Percentiles rank a stretch among this genome's conserved stretches.
Conservation (phyloP, 2,888 invertebrate genomes). For the Allolobophora icterica region DNA sequence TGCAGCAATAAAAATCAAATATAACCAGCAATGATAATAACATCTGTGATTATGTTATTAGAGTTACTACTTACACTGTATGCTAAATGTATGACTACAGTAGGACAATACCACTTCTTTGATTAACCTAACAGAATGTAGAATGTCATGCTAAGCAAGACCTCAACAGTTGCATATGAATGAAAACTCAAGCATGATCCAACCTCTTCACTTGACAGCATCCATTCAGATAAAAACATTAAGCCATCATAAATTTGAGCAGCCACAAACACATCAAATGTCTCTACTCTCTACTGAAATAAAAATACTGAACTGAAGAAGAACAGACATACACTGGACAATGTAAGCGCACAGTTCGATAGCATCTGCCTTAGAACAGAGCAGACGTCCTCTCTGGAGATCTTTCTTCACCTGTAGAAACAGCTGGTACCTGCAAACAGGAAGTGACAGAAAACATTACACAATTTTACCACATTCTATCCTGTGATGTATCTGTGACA, state of each 20-base stretch:
- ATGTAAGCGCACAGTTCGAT: constrained; percentile 81
- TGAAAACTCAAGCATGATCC: not conserved
- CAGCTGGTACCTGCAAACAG: constrained; percentile 77
- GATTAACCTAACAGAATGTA: too few relatives aligned
- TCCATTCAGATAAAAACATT: not conserved
- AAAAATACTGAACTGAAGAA: not conserved
- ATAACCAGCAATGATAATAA: not conserved
- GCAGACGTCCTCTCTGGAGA: constrained; percentile 88
- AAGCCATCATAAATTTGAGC: not conserved
- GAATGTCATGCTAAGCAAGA: not conserved
- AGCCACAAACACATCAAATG: not conserved
- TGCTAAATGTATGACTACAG: not conserved
- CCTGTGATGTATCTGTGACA: not conserved
- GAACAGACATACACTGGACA: constrained; percentile 33
- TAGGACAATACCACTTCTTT: not conserved
- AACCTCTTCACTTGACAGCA: not conserved
- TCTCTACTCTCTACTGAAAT: not conserved
- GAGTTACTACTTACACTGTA: not conserved
- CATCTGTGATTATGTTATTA: not conserved
- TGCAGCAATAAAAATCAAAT: not conserved
- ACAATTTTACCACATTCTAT: not conserved
- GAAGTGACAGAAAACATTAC: not conserved
- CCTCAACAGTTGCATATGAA: not conserved
- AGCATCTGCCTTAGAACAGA: constrained; percentile 80
- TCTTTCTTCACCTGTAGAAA: constrained; percentile 92